phyloP scores from a whole-genome alignment of 2,797 vertebrate species.

The Lagorchestes hirsutus region DNA sequence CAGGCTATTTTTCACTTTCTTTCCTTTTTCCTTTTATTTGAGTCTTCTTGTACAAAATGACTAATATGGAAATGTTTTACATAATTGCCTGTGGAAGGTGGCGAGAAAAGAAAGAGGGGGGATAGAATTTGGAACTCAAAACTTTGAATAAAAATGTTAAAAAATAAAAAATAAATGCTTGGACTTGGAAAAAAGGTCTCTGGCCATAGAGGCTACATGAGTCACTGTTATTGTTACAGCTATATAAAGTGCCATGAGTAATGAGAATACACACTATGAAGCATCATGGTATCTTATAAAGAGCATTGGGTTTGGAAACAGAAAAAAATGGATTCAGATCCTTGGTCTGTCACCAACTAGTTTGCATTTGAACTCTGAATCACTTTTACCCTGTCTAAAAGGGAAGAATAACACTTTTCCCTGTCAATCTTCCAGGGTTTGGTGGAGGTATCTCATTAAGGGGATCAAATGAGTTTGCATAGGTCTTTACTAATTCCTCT shows the following conservation, averaged over 20 bases:
- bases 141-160: neutral
- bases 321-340: neutral
- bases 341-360: neutral
- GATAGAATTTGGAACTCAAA: too few species aligned
- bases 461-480: neutral
- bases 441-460: neutral
- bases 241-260: conserved; percentile 13
- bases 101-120: too few species aligned
- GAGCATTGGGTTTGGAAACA: neutral
- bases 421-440: neutral
- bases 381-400: neutral
- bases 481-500: neutral
- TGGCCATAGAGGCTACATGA: neutral
- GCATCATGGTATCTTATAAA: neutral
- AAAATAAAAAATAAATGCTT: neutral
- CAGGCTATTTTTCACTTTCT: too few species aligned
- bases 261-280: neutral
- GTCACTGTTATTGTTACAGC: neutral
- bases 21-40: too few species aligned
- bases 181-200: neutral
- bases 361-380: neutral
- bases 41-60: too few species aligned
- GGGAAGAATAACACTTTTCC: neutral
- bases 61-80: too few species aligned
- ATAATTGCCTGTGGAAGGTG: too few species aligned